Conservation (phyloP, 2,113 vertebrate species). For the Mastomys natalensis region DNA sequence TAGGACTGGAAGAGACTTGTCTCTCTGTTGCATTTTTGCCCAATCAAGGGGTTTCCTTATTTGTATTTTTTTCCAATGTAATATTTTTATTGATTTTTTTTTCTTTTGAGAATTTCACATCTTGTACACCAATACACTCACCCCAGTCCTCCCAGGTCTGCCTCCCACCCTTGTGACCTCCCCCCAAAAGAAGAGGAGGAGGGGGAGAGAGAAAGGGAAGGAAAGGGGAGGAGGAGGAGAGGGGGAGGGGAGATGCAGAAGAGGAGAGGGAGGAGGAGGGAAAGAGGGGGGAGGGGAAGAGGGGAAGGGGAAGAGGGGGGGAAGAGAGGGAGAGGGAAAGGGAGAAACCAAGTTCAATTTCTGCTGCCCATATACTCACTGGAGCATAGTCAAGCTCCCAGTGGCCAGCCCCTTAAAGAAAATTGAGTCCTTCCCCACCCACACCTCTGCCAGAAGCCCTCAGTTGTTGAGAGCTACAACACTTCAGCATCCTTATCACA, state of each 20-base stretch:
- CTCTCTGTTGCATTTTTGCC: conserved; percentile 43
- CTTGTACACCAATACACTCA: neutral
- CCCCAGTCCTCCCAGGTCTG: neutral
- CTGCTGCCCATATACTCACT: neutral
- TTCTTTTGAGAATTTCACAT: neutral
- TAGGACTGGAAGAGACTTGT: conserved; percentile 14
- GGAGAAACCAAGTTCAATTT: neutral
- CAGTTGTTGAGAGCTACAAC: neutral
- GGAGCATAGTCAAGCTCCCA: neutral
- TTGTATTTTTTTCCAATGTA: neutral
- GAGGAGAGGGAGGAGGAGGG: too few relatives aligned
- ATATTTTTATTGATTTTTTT: neutral
- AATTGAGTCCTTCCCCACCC: neutral
- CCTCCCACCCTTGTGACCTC: neutral
- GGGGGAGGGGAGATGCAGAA: too few relatives aligned
- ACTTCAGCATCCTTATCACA: neutral
- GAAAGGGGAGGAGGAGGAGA: too few relatives aligned
- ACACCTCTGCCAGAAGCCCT: neutral
- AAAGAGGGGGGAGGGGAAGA: too few relatives aligned
- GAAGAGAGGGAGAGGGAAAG: accelerated
- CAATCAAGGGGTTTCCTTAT: neutral
- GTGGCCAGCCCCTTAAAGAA: neutral
- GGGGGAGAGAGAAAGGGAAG: accelerated
- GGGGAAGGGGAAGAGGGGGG: accelerated
- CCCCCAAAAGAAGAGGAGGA: neutral